Percentiles rank a stretch among this genome's conserved stretches.
These are phyloP conservation scores for Astur gentilis DNA, from an alignment of 2,113 vertebrate genomes.

Conservation along the genomic window DNA sequence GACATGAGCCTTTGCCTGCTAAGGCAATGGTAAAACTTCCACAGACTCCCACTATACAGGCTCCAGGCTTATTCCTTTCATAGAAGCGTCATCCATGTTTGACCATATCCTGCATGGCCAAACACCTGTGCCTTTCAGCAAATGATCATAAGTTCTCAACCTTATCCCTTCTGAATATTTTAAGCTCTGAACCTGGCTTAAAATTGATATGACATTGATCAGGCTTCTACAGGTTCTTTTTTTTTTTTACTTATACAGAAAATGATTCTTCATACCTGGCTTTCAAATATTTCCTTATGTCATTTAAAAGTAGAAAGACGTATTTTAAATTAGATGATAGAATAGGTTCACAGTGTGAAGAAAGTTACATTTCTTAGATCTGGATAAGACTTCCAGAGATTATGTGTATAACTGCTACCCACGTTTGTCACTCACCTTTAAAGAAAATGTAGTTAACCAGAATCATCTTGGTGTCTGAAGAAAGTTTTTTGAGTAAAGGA, in stretches of 20 bases:
- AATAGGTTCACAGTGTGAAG: not conserved
- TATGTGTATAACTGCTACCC: not conserved
- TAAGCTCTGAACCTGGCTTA: not conserved
- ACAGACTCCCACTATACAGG: not conserved
- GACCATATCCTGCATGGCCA: not conserved
- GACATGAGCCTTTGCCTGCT: not conserved
- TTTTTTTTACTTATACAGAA: not conserved
- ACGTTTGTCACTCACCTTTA: conserved; percentile 64
- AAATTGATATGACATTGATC: not conserved
- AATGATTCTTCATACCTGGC: not conserved
- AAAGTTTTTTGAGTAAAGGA: conserved; percentile 69
- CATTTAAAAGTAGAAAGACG: not conserved
- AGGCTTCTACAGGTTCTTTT: not conserved
- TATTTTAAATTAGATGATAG: not conserved
- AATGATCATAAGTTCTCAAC: not conserved
- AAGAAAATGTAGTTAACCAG: conserved; percentile 83
- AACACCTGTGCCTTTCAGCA: not conserved
- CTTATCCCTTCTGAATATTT: not conserved
- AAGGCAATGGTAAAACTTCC: not conserved
- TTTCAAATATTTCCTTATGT: not conserved
- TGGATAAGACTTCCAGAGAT: not conserved
- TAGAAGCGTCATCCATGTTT: not conserved
- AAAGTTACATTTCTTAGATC: not conserved
- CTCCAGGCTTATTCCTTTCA: not conserved
- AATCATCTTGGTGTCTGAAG: conserved; percentile 61